Evolutionary conservation across 2,113 vertebrate genomes (phyloP), one percentile per base, ranked within the genome.

Genomic region (Sardina pilchardus): DNA sequence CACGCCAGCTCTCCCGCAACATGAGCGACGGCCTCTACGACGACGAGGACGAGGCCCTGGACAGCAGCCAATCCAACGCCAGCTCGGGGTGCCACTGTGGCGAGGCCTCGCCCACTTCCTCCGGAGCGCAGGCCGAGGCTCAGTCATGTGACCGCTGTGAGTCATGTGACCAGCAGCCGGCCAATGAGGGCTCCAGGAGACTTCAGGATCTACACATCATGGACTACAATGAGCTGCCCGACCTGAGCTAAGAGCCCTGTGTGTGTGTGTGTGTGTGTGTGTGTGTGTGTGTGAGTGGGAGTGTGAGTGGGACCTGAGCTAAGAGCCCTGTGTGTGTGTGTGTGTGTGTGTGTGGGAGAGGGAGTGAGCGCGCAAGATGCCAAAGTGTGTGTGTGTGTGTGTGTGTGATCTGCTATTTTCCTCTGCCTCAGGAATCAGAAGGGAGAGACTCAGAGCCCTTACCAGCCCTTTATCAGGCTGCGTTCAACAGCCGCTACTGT

Each of bases 201-300:
- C 88, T 94, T 93, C 89, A 90, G 47, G 96, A 97, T 91, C 96
- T 99, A 87, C 96, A 94, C 81, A 98, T 99, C 94, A 99, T 99
- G 98, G 97, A 99, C 95, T 99, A 99, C 89, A 96, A 99, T 39
- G 96, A 98, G 94, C 26, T 71, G 63, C 63, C 63, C 8, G 63
- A 71, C n/a, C 34, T 30, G 26, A 67, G 63, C 63, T 71, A 16
- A 71, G 63, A 30, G 63, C n/a, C 2, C 26, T 71, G 26, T 67
- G 59, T 67, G 63, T 63, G 1, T 63, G 1, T 26, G 59, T 63
- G 24, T 63, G 24, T 63, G 24, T n/a, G 56, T 63, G 56, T 63
- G 56, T 63, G 56, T 56, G 53, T 56, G 53, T 56, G 53, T 56
- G 53, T 56, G 53, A 14, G 53, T 19, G 53, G 4, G 53, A 14